Evolutionary conservation across 2,888 invertebrate genomes (phyloP), one percentile per base, ranked within the genome.

Genomic region (Laothoe populi): DNA sequence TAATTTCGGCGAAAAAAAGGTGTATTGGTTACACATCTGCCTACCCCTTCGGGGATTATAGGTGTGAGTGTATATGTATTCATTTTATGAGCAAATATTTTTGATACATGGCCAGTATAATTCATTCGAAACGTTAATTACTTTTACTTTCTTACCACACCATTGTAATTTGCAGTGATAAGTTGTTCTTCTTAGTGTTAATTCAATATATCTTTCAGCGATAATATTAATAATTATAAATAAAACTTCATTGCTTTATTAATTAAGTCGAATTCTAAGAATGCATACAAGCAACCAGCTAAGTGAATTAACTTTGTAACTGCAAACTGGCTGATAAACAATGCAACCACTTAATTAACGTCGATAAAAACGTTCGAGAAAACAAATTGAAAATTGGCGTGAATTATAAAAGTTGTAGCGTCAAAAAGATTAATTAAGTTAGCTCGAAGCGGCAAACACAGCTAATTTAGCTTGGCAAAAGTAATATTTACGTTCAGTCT

Each of bases 391-490:
- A 42, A 31, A 53, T 16, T 35, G 42, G 16, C 53, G 53, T 38
- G 45, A 63, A 63, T 45, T 60, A 53, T 59, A 63, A 57, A 60
- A 60, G 59, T 60, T 38, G 38, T 35, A 23, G 24, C 45, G 35
- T 63, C 60, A 60, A 57, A 59, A 60, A 48, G 16, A 42, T 40
- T 26, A 49, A 49, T 49, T 60, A 49, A 48, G 40, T 60, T 49
- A 49, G 57, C 57, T 38, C 24, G 46, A 40, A 35, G 19, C 35
- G 24, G 62, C 46, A 57, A 62, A 57, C 45, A 61, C 60, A 57
- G 35, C 61, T 62, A 48, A 62, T 46, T 62, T 57, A 58, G 62
- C 57, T 46, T 38, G 53, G 42, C 42, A 38, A 38, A 46, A 31
- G 58, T 57, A 58, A 62, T 46, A 60, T 24, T 49, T 40, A 49